phyloP scores from a whole-genome alignment of 92 coral and sea anemone species.

The Phymanthus crucifer region DNA sequence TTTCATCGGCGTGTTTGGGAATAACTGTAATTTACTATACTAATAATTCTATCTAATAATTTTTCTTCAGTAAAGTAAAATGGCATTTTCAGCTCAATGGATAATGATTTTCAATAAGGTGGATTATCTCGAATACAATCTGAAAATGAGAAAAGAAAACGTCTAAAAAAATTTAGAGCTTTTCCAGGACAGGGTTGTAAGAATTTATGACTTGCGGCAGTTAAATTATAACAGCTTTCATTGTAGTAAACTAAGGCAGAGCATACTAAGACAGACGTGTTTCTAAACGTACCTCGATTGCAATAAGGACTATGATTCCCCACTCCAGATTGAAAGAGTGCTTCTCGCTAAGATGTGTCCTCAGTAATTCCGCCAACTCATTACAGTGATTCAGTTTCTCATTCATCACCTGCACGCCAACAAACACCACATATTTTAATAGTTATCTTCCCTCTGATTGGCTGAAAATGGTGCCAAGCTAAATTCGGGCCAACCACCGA shows the following conservation, averaged over 20 bases:
- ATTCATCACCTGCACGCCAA: conserved; percentile 60
- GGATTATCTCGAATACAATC: conserved; percentile 75
- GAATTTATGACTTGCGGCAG: no score
- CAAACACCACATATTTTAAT: no score
- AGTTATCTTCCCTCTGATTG: background rate
- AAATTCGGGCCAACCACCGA: no score
- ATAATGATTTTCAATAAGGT: conserved; percentile 66
- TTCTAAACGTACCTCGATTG: conserved; percentile 61
- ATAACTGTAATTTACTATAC: no score
- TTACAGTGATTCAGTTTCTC: conserved; percentile 81
- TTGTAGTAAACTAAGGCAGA: no score
- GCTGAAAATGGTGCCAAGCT: no score
- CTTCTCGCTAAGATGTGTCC: conserved; percentile 76
- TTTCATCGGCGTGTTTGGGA: no score
- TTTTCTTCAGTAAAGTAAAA: no score
- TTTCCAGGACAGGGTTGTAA: background rate
- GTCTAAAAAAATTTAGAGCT: background rate
- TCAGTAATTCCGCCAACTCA: conserved; percentile 71
- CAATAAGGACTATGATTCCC: conserved; percentile 80
- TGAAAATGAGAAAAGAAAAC: conserved; percentile 22
- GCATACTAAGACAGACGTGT: background rate
- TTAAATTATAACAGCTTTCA: no score
- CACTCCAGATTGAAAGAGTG: conserved; percentile 81
- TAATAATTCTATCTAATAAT: no score
- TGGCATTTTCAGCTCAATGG: conserved; percentile 39